These are phyloP conservation scores for Holacanthella duospinosa DNA, from an alignment of 2,888 invertebrate genomes.

Conservation along the genomic window DNA sequence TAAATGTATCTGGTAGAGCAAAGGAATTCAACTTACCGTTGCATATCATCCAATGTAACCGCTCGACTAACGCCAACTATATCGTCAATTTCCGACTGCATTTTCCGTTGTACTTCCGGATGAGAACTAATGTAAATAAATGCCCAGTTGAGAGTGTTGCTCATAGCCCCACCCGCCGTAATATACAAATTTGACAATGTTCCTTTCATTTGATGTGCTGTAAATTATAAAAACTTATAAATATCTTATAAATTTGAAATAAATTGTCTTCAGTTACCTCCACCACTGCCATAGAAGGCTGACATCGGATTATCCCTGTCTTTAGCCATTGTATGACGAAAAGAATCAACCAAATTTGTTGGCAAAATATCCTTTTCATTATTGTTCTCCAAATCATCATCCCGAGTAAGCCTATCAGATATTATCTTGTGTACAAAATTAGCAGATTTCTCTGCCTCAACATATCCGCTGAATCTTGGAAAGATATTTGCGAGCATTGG, in stretches of 20 bases:
- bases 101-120: neutral
- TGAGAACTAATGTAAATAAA: neutral
- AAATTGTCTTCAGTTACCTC: neutral
- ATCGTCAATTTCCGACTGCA: neutral
- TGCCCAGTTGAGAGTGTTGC: neutral
- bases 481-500: neutral
- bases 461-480: neutral
- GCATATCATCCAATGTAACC: neutral
- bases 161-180: neutral
- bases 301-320: neutral
- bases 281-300: neutral
- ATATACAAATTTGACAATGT: neutral
- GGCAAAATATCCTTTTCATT: neutral
- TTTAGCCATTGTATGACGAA: neutral
- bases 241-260: neutral
- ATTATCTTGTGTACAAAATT: neutral
- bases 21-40: too few relatives aligned
- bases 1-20: too few relatives aligned
- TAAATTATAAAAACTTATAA: neutral
- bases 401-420: neutral
- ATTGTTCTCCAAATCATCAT: neutral
- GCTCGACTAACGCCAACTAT: neutral
- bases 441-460: neutral
- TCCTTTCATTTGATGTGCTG: neutral
- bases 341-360: neutral